These are phyloP conservation scores for Thyatira batis DNA, from an alignment of 2,888 invertebrate species.

Conservation along the genomic window DNA sequence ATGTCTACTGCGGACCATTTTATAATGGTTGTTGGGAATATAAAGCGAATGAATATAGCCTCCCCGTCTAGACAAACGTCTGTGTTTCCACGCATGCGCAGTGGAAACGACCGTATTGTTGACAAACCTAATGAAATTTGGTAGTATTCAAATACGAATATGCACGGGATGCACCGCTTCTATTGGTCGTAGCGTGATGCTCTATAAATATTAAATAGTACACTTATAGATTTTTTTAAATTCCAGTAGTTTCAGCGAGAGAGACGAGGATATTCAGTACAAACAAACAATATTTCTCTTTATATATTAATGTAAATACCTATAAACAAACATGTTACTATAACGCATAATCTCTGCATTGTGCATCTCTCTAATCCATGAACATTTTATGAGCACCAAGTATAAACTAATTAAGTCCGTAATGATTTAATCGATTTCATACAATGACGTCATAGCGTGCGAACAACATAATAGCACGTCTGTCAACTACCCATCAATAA, in stretches of 20 bases:
- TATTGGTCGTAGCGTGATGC: no score
- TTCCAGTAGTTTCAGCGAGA: no score
- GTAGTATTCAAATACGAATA: no score
- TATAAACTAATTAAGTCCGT: not conserved
- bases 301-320: no score
- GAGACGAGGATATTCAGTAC: no score
- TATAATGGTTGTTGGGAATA: slow-evolving; percentile 30
- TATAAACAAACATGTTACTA: no score
- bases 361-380: no score
- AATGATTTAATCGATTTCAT: not conserved
- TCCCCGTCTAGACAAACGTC: slow-evolving; percentile 69
- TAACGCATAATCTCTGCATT: no score
- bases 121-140: not conserved
- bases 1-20: slow-evolving; percentile 27
- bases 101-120: slow-evolving; percentile 11
- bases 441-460: slow-evolving; percentile 35
- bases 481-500: slow-evolving; percentile 25
- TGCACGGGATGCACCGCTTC: no score
- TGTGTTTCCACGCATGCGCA: slow-evolving; percentile 58
- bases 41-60: slow-evolving; percentile 40
- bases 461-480: slow-evolving; percentile 33
- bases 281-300: no score
- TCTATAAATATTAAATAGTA: no score
- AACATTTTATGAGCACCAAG: not conserved
- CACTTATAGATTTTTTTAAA: no score